A percentile compares a stretch with the other conserved stretches of the same genome.
Evolutionary conservation across 1,140 invertebrate species (phyloP).

Genomic region (Pseudomyrmex dendroicus): DNA sequence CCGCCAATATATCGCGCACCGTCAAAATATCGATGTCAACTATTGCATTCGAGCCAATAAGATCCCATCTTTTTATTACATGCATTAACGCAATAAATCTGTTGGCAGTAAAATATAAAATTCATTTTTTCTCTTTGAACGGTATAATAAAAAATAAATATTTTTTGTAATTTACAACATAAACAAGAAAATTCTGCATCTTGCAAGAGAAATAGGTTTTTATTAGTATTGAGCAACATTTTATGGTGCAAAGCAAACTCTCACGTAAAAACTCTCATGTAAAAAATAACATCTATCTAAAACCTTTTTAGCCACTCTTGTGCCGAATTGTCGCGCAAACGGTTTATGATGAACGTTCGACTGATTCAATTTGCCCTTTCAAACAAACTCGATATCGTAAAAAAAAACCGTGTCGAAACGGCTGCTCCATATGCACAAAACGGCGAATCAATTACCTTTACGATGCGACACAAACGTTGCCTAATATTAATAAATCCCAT

Average conservation of each 20-base stretch:
- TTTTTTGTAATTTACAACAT: no score
- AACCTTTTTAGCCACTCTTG: background rate
- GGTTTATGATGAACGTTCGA: background rate
- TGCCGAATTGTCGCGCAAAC: background rate
- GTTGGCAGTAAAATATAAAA: no score
- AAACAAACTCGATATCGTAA: background rate
- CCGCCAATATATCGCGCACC: background rate
- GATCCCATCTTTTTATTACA: conserved; percentile 1
- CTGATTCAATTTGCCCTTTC: conserved; percentile 5
- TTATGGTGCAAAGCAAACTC: background rate
- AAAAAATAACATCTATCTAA: background rate
- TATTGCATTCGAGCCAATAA: conserved; percentile 15
- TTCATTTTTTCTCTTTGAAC: no score
- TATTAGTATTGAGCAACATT: background rate
- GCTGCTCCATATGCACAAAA: background rate
- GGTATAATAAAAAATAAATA: no score
- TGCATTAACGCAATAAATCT: background rate
- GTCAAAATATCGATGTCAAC: conserved; percentile 15
- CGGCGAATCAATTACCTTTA: conserved; percentile 29
- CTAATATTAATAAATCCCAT: conserved; percentile 55
- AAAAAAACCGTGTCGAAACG: background rate
- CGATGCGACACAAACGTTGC: conserved; percentile 1
- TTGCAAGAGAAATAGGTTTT: background rate
- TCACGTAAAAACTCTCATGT: background rate
- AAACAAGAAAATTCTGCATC: background rate